These are phyloP conservation scores for Andinoacara biseriatus DNA, from an alignment of 2,113 vertebrate genomes.

Conservation along the genomic window DNA sequence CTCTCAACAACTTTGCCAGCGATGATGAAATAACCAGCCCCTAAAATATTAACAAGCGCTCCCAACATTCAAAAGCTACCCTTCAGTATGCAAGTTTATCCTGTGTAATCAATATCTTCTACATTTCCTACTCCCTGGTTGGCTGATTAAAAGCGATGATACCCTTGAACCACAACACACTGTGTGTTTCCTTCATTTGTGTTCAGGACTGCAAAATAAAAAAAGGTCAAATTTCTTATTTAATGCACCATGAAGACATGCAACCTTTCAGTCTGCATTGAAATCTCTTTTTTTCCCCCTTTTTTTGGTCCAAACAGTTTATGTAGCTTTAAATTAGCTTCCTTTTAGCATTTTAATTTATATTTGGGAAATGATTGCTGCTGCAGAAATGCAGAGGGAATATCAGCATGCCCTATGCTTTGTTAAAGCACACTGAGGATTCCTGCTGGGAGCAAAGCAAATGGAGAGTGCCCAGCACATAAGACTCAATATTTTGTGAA, in stretches of 20 bases:
- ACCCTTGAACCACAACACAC: background rate
- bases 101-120: constrained; percentile 69
- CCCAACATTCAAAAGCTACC: constrained; percentile 59
- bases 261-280: constrained; percentile 18
- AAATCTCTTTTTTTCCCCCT: constrained; percentile 6
- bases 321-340: background rate
- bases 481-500: background rate
- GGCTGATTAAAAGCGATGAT: constrained; percentile 55
- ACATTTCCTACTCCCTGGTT: constrained; percentile 46
- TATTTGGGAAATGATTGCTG: background rate
- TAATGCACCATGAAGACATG: constrained; percentile 24
- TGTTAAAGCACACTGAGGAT: background rate
- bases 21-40: constrained; percentile 74
- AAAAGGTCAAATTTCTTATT: constrained; percentile 28
- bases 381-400: background rate
- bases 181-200: constrained; percentile 34
- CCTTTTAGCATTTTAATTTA: background rate
- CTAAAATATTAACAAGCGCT: constrained; percentile 73
- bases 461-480: background rate
- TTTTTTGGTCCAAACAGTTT: background rate
- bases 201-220: constrained; percentile 15
- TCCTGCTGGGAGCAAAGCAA: background rate
- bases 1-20: constrained; percentile 59
- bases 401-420: background rate
- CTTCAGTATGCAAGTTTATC: constrained; percentile 57